Evolutionary conservation across 2,113 vertebrate genomes (phyloP), one percentile per base, ranked within the genome.

Genomic region (Mesembrinibis cayennensis): DNA sequence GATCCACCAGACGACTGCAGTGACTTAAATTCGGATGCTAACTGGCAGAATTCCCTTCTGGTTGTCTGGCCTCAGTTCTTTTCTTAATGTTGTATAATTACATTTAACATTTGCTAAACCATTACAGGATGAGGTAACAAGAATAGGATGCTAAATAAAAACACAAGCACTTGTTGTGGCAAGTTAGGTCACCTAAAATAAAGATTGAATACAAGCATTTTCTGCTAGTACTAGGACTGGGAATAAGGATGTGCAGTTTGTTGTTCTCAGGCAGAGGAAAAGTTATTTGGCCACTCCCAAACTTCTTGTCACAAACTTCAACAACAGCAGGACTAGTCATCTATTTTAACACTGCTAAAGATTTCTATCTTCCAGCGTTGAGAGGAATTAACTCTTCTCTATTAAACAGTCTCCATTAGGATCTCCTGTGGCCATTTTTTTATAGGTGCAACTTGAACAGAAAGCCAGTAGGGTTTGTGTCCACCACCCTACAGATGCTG

Each of bases 41-140:
- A 40, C 92, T 94, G 95, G 77, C 92, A 82, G 74, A 73, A 65
- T 78, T 95, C 50, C 82, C 52, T 92, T 72, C 88, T 88, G 88
- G 53, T 29, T 95, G 90, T 56, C 56, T 79, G 42, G 25, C 45
- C 73, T 36, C 52, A 0, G 4, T 78, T 59, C 49, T 67, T 90
- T 69, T 59, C 45, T 74, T 66, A 7, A 9, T 12, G 38, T 70
- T 74, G 27, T 53, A 38, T 76, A 85, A 87, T 82, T 94, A 66
- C 32, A 62, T 85, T 85, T 85, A 90, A 22, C 78, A 47, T 78
- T 91, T 94, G 50, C 74, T 93, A 49, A 76, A 56, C 7, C 7
- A 4, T 42, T 63, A 26, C 74, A 42, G 66, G 30, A 25, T 65
- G 44, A 40, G 36, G 26, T 63, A 38, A 9, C n/a, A 52, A 72